A percentile compares a stretch with the other conserved stretches of the same genome.
Conservation (phyloP, 1,140 invertebrate genomes). For the Parapsyche elsis region DNA sequence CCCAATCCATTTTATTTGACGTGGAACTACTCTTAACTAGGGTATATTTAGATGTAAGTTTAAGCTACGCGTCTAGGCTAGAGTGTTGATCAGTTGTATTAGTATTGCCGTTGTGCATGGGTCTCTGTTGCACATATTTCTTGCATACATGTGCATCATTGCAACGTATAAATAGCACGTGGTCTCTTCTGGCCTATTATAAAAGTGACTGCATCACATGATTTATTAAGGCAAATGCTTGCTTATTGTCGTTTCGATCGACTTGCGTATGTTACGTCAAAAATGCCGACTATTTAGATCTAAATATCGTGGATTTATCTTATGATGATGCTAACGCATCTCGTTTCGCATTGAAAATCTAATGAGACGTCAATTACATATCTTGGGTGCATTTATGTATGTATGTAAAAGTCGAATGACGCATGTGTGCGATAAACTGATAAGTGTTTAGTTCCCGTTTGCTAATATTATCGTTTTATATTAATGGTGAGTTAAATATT, state of each 20-base stretch:
- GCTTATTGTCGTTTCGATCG: background rate
- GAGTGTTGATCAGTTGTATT: background rate
- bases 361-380: background rate
- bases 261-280: background rate
- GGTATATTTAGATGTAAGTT: conserved; percentile 20
- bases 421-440: background rate
- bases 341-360: background rate
- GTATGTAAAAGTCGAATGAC: conserved; percentile 15
- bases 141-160: background rate
- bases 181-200: background rate
- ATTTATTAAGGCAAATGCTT: background rate
- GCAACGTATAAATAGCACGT: conserved; percentile 20
- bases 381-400: background rate
- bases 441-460: background rate
- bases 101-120: too few relatives aligned
- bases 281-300: background rate
- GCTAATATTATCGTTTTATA: background rate
- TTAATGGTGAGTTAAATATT: too few relatives aligned
- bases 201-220: background rate
- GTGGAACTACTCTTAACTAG: background rate
- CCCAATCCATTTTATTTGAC: background rate
- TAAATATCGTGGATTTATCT: too few relatives aligned
- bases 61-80: background rate
- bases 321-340: too few relatives aligned
- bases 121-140: too few relatives aligned